Conservation (phyloP, 2,113 vertebrate species). For the Pseudois nayaur region DNA sequence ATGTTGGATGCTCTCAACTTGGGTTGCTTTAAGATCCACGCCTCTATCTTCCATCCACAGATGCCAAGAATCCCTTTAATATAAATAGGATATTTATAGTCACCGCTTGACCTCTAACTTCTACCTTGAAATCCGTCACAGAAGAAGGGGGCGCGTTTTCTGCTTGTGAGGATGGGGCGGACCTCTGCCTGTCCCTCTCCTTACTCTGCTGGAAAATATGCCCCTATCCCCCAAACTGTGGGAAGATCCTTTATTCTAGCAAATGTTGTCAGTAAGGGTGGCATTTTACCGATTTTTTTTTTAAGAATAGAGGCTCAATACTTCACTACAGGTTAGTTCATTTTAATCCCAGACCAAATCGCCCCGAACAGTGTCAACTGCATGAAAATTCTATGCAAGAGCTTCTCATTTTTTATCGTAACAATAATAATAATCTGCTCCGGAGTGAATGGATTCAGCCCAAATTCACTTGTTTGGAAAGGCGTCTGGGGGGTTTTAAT, state of each 20-base stretch:
- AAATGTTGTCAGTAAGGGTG: neutral
- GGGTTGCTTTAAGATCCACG: neutral
- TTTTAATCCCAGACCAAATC: slow-evolving; percentile 56
- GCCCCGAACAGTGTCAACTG: slow-evolving; percentile 65
- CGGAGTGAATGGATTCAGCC: slow-evolving; percentile 20
- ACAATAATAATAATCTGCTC: slow-evolving; percentile 18
- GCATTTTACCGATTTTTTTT: neutral
- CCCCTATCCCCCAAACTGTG: neutral
- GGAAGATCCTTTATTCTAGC: neutral
- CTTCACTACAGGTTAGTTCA: slow-evolving; percentile 17
- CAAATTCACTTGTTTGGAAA: slow-evolving; percentile 38
- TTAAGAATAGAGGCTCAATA: neutral
- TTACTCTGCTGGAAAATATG: neutral
- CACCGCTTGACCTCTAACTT: slow-evolving; percentile 28
- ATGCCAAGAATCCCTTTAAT: neutral
- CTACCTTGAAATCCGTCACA: neutral
- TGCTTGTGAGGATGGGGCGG: neutral
- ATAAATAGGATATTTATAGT: neutral
- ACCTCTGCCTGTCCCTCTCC: neutral
- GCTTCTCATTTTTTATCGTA: slow-evolving; percentile 43
- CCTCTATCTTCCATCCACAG: neutral
- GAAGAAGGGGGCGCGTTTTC: neutral
- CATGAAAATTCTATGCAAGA: slow-evolving; percentile 63
- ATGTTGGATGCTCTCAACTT: neutral
- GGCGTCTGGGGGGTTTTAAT: neutral